These are phyloP conservation scores for Myzus persicae DNA, from an alignment of 1,140 invertebrate genomes.

Conservation along the genomic window DNA sequence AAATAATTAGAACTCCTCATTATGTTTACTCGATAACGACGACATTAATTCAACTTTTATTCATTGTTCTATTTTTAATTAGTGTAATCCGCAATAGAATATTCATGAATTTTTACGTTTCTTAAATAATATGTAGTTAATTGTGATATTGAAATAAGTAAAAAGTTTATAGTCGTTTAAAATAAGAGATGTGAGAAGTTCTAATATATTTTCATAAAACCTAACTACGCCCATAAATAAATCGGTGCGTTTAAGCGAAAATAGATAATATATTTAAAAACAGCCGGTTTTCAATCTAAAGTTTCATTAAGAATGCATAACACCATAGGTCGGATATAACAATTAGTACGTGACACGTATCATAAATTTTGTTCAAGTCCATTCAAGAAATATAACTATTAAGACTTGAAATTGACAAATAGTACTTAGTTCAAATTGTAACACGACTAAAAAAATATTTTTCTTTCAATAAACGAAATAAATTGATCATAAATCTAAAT, in stretches of 20 bases:
- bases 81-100: neutral
- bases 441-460: neutral
- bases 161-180: neutral
- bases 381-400: neutral
- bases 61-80: neutral
- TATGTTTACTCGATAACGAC: neutral
- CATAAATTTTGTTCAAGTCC: neutral
- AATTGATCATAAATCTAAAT: neutral
- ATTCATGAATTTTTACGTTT: neutral
- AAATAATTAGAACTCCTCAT: constrained; percentile 4
- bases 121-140: neutral
- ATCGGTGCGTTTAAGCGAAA: neutral
- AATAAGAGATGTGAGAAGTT: neutral
- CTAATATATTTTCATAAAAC: neutral
- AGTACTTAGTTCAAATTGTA: neutral
- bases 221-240: neutral
- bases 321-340: neutral
- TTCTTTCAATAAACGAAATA: neutral
- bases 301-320: neutral
- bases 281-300: neutral
- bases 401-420: neutral
- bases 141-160: neutral
- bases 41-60: neutral
- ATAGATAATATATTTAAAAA: constrained; percentile 16
- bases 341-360: neutral